Conservation (phyloP, 2,797 vertebrate species). For the Rachycentron canadum region DNA sequence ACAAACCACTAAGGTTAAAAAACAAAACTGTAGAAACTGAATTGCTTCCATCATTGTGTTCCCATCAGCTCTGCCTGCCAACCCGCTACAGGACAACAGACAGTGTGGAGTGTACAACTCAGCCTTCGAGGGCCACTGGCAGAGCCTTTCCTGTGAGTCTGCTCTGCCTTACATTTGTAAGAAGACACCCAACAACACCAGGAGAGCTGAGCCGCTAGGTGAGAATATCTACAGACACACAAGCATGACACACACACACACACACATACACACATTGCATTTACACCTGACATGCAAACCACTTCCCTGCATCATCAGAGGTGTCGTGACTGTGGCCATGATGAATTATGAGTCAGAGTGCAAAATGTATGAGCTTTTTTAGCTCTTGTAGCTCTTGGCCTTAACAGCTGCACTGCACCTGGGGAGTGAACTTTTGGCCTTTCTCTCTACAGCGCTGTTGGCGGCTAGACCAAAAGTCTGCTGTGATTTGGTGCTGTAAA, state of each 20-base stretch:
- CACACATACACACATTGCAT: not conserved
- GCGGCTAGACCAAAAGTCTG: slow-evolving; percentile 57
- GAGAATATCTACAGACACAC: slow-evolving; percentile 52
- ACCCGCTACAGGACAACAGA: slow-evolving; percentile 79
- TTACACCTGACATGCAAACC: slow-evolving; percentile 10
- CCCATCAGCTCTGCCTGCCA: slow-evolving; percentile 84
- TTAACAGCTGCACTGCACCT: slow-evolving; percentile 71
- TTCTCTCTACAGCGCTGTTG: slow-evolving; percentile 24
- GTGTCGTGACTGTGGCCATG: not conserved
- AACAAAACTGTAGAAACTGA: not conserved
- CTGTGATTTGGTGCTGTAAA: slow-evolving; percentile 28
- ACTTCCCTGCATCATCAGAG: slow-evolving; percentile 2
- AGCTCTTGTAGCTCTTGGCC: slow-evolving; percentile 45
- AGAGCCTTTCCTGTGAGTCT: slow-evolving; percentile 88
- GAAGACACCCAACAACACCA: slow-evolving; percentile 87
- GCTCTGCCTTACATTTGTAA: slow-evolving; percentile 94
- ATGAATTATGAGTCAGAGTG: slow-evolving; percentile 23
- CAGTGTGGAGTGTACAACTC: slow-evolving; percentile 90
- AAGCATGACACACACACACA: not conserved
- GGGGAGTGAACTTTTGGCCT: slow-evolving; percentile 58
- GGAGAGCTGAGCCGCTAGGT: slow-evolving; percentile 85
- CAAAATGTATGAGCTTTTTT: slow-evolving; percentile 36
- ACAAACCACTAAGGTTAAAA: not conserved
- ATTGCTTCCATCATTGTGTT: slow-evolving; percentile 16
- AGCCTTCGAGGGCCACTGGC: slow-evolving; percentile 82